A percentile compares a stretch with the other conserved stretches of the same genome.
Conservation (phyloP, 2,888 invertebrate species). For the Metellina segmentata region DNA sequence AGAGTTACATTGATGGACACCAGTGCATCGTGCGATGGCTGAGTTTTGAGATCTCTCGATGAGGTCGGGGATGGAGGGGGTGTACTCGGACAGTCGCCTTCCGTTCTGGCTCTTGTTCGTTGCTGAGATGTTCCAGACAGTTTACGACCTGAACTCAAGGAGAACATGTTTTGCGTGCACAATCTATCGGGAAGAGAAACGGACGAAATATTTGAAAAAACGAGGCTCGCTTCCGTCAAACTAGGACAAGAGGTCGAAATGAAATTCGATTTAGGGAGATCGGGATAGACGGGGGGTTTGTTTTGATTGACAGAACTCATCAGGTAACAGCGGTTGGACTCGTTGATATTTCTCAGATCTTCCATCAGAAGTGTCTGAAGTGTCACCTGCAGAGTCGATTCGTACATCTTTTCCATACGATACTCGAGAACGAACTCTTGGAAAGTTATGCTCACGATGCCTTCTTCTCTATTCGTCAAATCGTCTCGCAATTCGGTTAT, state of each 20-base stretch:
- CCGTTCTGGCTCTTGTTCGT: conserved; percentile 41
- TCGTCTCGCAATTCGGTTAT: conserved; percentile 80
- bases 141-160: conserved; percentile 65
- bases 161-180: conserved; percentile 83
- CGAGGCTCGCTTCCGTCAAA: conserved; percentile 82
- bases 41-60: conserved; percentile 26
- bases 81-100: conserved; percentile 82
- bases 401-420: conserved; percentile 86
- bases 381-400: conserved; percentile 89
- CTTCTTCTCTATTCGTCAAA: conserved; percentile 80
- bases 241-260: conserved; percentile 92
- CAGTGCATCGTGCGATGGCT: conserved; percentile 84
- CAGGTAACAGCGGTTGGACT: conserved; percentile 91
- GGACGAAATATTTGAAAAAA: conserved; percentile 78
- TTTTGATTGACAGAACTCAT: conserved; percentile 83
- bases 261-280: conserved; percentile 81
- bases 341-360: conserved; percentile 87
- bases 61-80: conserved; percentile 87
- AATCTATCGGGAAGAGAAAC: conserved; percentile 85
- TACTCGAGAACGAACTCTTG: conserved; percentile 89
- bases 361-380: conserved; percentile 94
- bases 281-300: neutral
- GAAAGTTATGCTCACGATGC: conserved; percentile 91
- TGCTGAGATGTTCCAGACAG: conserved; percentile 13
- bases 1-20: conserved; percentile 87